Percentiles rank a stretch among this genome's conserved stretches.
phyloP scores from a whole-genome alignment of 2,797 vertebrate species.

The Vespertilio murinus region DNA sequence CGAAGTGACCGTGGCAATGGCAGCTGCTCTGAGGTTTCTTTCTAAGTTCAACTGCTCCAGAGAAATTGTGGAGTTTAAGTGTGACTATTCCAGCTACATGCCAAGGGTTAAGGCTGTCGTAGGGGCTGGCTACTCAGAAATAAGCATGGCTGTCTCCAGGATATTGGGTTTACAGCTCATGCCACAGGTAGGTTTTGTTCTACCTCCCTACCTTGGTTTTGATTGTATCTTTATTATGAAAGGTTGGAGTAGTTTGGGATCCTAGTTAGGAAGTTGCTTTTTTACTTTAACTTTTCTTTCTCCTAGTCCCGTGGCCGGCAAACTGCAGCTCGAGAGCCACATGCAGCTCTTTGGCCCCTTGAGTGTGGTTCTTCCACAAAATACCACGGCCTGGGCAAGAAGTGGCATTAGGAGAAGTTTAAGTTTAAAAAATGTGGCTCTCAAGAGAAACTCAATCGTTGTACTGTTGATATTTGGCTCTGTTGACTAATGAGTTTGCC shows the following conservation, averaged over 20 bases:
- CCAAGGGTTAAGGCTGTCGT: constrained; percentile 86
- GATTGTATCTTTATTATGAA: not conserved
- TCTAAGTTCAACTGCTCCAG: constrained; percentile 80
- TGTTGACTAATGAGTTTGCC: no score
- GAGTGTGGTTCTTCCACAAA: no score
- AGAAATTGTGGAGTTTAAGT: constrained; percentile 80
- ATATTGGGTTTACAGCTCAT: constrained; percentile 89
- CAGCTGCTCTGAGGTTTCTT: constrained; percentile 84
- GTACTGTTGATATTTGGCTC: no score
- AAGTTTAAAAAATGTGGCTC: no score
- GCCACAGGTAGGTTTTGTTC: constrained; percentile 86
- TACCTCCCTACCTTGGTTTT: not conserved
- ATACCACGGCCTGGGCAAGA: no score
- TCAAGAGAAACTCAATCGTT: no score
- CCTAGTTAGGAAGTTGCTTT: not conserved
- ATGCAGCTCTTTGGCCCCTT: no score
- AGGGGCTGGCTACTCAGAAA: constrained; percentile 88
- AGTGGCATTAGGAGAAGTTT: no score
- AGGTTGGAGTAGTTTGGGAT: not conserved
- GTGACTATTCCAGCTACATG: constrained; percentile 80
- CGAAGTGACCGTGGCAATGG: constrained; percentile 89
- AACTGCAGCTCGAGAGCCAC: no score
- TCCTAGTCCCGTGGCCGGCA: not conserved
- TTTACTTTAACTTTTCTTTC: not conserved
- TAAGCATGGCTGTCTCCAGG: constrained; percentile 89